Base-by-base conservation (phyloP, 1,140 invertebrate genomes). In the Caerostris darwini region DNA sequence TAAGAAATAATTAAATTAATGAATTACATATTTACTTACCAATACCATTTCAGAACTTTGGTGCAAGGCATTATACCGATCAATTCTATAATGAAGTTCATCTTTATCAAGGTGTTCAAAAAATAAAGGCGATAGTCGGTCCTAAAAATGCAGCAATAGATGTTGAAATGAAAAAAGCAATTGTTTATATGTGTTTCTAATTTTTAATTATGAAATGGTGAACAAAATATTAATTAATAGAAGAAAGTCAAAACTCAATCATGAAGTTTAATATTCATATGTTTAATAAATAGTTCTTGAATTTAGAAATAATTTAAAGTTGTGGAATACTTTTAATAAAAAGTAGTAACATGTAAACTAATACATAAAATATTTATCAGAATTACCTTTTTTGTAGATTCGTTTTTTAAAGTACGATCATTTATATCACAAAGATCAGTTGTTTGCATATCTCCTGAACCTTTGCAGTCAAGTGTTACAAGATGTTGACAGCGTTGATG, bases 401-500 rank as follows among this genome's bases (percentile, higher is more conserved):
- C 92, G 56, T 94, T 94, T 90, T 95, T 95, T n/a, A 95, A 83
- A 59, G 94, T 95, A n/a, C 54, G 86, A 10, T 94, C 94, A 14
- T 93, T 93, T 71, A 95, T 58, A 34, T 95, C 94, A 89, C 90
- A 88, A 54, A 94, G 83, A 81, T 94, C 89, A 34, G 94, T 94
- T 17, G 94, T 94, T 67, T 94, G 81, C 89, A 94, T 93, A 54
- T 94, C 94, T 92, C 92, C 83, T 71, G 64, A 91, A 50, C 94
- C 94, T 86, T 95, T 94, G 94, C 97, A 97, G 95, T 97, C 96
- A 14, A 97, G 95, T n/a, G 96, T 96, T 19, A 97, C 96, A 10
- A 96, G 95, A 8, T 96, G 95, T 7, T 96, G 95, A 94, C 97
- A 97, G 86, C 96, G 95, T 86, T 96, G 95, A 94, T 97, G 97